Conservation (phyloP, 2,113 vertebrate species). For the Varanus komodoensis region DNA sequence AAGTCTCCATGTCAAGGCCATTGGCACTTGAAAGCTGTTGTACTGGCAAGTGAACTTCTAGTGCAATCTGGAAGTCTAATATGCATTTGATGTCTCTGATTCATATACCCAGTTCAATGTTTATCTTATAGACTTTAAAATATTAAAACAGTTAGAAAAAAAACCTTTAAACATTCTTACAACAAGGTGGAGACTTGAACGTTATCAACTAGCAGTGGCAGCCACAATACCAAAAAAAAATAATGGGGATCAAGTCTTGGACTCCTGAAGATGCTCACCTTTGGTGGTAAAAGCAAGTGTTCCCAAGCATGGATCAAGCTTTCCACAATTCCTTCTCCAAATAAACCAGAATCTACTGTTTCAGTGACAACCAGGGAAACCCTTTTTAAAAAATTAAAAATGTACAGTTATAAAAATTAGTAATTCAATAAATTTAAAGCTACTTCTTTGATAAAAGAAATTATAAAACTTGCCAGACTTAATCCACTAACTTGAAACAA, state of each 20-base stretch:
- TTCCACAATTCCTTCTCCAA: slow-evolving; percentile 98
- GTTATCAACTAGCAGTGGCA: background rate
- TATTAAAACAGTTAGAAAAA: background rate
- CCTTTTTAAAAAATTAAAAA: slow-evolving; percentile 76
- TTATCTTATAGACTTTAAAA: background rate
- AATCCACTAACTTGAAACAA: background rate
- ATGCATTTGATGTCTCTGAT: no score
- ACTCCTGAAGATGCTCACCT: slow-evolving; percentile 75
- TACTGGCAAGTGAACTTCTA: background rate
- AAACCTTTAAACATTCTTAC: background rate
- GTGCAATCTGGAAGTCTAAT: background rate
- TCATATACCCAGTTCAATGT: background rate
- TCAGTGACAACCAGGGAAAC: slow-evolving; percentile 98
- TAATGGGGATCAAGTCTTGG: background rate
- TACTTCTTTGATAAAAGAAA: background rate
- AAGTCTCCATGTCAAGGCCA: background rate
- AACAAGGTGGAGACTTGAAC: background rate
- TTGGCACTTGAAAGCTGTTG: background rate
- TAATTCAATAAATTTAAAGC: fast-evolving
- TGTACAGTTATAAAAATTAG: slow-evolving; percentile 48
- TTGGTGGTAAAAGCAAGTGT: slow-evolving; percentile 90
- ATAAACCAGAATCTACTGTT: slow-evolving; percentile 96
- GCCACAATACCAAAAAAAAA: background rate
- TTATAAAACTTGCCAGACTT: background rate
- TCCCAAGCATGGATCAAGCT: slow-evolving; percentile 98